Percentiles rank a stretch among this genome's conserved stretches.
These are phyloP conservation scores for Rhodinocichla rosea DNA, from an alignment of 2,113 vertebrate species.

Conservation along the genomic window DNA sequence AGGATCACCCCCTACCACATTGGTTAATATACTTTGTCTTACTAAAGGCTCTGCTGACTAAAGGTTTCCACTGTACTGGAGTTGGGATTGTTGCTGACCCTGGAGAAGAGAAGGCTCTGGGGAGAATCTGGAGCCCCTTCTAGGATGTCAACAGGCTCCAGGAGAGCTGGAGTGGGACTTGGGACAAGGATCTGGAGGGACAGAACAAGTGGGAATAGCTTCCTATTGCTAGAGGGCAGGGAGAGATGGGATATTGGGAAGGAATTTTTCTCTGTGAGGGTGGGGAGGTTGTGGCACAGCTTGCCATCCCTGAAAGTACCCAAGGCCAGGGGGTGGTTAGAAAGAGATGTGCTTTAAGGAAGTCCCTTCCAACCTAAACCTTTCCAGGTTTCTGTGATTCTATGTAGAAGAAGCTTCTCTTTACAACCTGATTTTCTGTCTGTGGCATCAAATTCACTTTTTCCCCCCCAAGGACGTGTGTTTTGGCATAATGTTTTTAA, in stretches of 20 bases:
- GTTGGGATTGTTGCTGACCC: background rate
- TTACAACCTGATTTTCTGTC: background rate
- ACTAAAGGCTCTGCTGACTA: background rate
- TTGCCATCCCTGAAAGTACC: background rate
- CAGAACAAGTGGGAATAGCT: background rate
- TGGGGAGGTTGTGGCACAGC: background rate
- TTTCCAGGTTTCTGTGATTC: background rate
- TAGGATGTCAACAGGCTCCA: background rate
- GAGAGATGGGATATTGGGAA: background rate
- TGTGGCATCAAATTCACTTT: background rate
- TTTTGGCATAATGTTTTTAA: background rate
- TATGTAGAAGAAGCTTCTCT: background rate
- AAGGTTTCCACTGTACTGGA: background rate
- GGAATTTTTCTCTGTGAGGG: background rate
- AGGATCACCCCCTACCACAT: background rate
- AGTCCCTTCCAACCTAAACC: background rate
- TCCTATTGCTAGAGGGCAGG: background rate
- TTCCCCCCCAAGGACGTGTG: accelerated
- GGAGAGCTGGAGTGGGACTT: background rate
- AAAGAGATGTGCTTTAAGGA: background rate
- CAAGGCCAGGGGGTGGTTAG: background rate
- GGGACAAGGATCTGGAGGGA: background rate
- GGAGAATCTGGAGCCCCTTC: background rate
- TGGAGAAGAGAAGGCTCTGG: background rate
- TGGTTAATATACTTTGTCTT: background rate